Conservation (phyloP, 1,140 invertebrate species). For the Penaeus vannamei region DNA sequence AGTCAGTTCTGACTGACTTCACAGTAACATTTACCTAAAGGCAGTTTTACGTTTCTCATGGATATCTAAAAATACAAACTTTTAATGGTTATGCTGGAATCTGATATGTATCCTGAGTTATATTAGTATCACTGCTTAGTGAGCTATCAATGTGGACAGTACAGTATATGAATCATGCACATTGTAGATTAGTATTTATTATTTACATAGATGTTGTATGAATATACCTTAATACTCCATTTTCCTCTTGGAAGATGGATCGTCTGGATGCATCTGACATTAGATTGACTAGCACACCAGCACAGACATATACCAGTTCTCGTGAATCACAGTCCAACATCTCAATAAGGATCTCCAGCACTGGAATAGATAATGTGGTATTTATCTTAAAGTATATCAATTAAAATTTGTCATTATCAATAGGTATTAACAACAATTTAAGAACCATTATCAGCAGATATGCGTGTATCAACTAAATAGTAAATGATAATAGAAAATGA, state of each 20-base stretch:
- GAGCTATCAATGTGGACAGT: background rate
- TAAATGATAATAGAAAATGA: too few species aligned
- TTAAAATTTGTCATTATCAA: too few species aligned
- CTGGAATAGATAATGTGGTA: constrained; percentile 70
- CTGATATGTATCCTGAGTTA: too few species aligned
- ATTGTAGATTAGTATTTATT: background rate
- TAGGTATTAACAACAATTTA: too few species aligned
- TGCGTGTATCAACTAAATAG: too few species aligned
- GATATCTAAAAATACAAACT: too few species aligned
- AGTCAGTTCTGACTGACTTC: too few species aligned
- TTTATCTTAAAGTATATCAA: background rate
- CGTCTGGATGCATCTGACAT: constrained; percentile 78
- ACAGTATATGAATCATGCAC: background rate
- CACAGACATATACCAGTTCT: constrained; percentile 77
- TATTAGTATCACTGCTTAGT: too few species aligned
- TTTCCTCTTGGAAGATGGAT: constrained; percentile 73
- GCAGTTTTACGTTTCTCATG: too few species aligned
- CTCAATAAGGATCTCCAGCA: constrained; percentile 74
- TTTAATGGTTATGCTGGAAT: too few species aligned
- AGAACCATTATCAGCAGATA: too few species aligned
- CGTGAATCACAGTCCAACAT: constrained; percentile 75
- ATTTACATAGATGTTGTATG: background rate
- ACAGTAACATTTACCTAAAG: too few species aligned
- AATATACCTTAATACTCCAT: constrained; percentile 73
- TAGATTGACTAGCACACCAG: constrained; percentile 81